Percentiles rank a stretch among this genome's conserved stretches.
phyloP scores from a whole-genome alignment of 2,888 invertebrate species.

The Melinaea menophilus region DNA sequence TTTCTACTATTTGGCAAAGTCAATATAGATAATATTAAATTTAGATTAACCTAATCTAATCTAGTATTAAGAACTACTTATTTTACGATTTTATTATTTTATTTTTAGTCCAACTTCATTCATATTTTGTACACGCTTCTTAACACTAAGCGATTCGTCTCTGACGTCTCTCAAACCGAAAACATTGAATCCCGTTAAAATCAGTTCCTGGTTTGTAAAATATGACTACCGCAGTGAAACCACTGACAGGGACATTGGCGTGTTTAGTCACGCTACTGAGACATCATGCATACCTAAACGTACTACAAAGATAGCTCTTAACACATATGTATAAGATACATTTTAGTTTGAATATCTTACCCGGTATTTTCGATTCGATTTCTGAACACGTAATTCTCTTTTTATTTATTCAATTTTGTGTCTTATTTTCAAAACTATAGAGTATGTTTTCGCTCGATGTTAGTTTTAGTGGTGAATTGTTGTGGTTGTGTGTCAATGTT shows the following conservation, averaged over 20 bases:
- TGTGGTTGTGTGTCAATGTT: conserved; percentile 36
- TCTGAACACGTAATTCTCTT: conserved; percentile 10
- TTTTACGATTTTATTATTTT: too few species aligned
- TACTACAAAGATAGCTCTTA: conserved; percentile 5
- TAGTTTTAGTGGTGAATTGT: conserved; percentile 14
- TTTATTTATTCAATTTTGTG: background rate
- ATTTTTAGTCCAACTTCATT: too few species aligned
- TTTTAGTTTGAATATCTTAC: conserved; percentile 5
- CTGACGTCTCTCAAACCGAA: background rate
- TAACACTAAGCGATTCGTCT: background rate
- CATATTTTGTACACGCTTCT: too few species aligned
- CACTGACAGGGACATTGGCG: conserved; percentile 14
- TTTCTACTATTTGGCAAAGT: too few species aligned
- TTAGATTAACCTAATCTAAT: too few species aligned
- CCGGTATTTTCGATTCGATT: conserved; percentile 13
- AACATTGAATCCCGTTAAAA: conserved; percentile 3
- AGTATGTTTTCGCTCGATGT: conserved; percentile 6
- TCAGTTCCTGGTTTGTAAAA: conserved; percentile 7
- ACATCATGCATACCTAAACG: background rate
- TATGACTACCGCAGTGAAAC: conserved; percentile 13
- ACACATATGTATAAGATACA: background rate
- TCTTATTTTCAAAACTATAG: background rate
- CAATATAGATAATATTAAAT: too few species aligned
- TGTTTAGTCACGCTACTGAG: conserved; percentile 8
- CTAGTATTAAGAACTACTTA: too few species aligned